Base-by-base conservation (phyloP, 2,888 invertebrate genomes). In the Panzeria rudis region DNA sequence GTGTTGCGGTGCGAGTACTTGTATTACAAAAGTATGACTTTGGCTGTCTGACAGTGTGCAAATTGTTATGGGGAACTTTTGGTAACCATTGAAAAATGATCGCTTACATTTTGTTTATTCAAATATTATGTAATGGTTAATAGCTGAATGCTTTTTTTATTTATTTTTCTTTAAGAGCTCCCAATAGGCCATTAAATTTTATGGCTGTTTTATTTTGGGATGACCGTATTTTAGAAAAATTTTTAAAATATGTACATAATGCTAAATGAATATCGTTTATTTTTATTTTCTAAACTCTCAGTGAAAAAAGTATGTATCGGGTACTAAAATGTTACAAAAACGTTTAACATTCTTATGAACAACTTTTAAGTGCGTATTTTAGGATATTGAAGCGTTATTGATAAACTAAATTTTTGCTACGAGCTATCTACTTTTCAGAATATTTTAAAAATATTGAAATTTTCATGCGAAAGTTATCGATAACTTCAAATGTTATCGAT, bases 111-210 rank as follows among this genome's bases (percentile, higher is more conserved):
- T 35, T 38, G n/a, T 38, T 38, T 71, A 41, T 41, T 5, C 38
- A 69, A 54, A 25, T 44, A 56, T 64, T 80, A 29, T 20, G 47
- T 50, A 80, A 80, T 66, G 25, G 56, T 29, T 47, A 59, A 47
- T 61, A 38, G 59, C 35, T 52, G 23, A 38, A 13, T 35, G 15
- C 5, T 29, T 54, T 38, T 38, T 56, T 71, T 41, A 56, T 44
- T 29, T 56, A 44, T 71, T 29, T 59, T 44, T 52, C 35, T 50
- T 66, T 44, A 68, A 66, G n/a, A 56, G 56, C 35, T 68, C 35
- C 25, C 47, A 77, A n/a, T 68, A n/a, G 61, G 69, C 38, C 78
- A 61, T 61, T 69, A 6, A 47, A 38, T 29, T 61, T 56, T 35
- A 47, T 64, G 20, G 41, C 2, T 8, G 17, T 17, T 59, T 59